These are phyloP conservation scores for Burhinus oedicnemus DNA, from an alignment of 2,113 vertebrate genomes.

Conservation along the genomic window DNA sequence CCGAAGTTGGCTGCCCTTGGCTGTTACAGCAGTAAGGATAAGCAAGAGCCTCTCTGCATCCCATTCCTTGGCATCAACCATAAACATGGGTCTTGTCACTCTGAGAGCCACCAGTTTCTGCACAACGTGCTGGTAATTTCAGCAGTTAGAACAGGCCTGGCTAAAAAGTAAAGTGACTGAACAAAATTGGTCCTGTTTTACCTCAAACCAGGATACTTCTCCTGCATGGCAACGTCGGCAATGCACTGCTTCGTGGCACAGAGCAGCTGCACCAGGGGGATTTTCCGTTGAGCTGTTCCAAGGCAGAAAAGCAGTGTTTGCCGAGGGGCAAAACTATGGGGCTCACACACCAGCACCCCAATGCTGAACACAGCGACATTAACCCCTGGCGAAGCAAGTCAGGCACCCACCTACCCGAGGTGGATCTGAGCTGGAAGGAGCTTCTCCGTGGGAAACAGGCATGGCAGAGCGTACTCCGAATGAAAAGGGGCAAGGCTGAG, in stretches of 20 bases:
- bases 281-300: neutral
- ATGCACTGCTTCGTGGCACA: neutral
- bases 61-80: too few relatives aligned
- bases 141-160: too few relatives aligned
- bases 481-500: neutral
- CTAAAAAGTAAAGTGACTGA: too few relatives aligned
- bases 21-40: too few relatives aligned
- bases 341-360: neutral
- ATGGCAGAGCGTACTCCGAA: neutral
- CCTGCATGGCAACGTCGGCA: neutral
- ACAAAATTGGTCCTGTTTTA: too few relatives aligned
- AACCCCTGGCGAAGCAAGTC: neutral
- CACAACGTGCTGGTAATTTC: too few relatives aligned
- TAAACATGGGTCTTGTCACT: too few relatives aligned
- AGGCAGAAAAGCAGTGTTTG: neutral
- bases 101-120: too few relatives aligned
- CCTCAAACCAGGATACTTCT: neutral
- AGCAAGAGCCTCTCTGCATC: too few relatives aligned
- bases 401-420: too few relatives aligned
- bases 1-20: too few relatives aligned
- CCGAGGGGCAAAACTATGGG: neutral
- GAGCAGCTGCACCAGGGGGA: neutral
- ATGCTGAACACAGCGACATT: neutral
- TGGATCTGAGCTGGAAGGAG: neutral
- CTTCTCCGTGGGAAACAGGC: neutral